phyloP scores from a whole-genome alignment of 2,797 vertebrate species.

The Pogonophryne albipinna region DNA sequence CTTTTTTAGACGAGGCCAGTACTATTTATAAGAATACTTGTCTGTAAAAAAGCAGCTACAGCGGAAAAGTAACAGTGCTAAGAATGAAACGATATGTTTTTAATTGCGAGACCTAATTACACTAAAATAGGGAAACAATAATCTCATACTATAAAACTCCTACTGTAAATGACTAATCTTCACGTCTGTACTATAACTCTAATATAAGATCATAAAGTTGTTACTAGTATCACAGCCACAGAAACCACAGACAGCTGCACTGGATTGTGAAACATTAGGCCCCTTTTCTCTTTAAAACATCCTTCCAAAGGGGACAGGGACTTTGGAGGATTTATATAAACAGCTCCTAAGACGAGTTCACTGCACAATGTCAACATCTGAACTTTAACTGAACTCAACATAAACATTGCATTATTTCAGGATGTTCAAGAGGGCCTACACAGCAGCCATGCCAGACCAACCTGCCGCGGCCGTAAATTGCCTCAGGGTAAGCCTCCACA shows the following conservation, averaged over 20 bases:
- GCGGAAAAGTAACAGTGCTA: neutral
- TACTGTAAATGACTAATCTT: constrained; percentile 47
- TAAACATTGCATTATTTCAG: constrained; percentile 82
- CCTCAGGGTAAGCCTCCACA: constrained; percentile 87
- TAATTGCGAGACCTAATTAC: constrained; percentile 14
- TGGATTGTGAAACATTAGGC: constrained; percentile 56
- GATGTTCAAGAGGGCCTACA: constrained; percentile 94
- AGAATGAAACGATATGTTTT: neutral
- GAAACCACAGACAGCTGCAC: constrained; percentile 48
- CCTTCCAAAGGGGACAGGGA: constrained; percentile 61
- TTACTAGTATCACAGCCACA: constrained; percentile 27
- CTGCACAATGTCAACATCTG: constrained; percentile 79
- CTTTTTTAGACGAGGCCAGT: neutral
- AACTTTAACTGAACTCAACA: constrained; percentile 76
- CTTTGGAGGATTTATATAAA: constrained; percentile 74
- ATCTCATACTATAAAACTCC: constrained; percentile 28
- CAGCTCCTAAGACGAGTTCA: constrained; percentile 68
- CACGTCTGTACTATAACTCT: constrained; percentile 23
- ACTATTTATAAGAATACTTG: neutral
- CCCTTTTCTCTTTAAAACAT: constrained; percentile 71
- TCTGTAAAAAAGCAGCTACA: neutral
- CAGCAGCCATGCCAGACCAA: constrained; percentile 90
- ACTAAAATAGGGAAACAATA: constrained; percentile 20
- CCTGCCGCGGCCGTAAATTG: constrained; percentile 88
- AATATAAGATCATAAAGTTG: constrained; percentile 21